Evolutionary conservation across 2,113 vertebrate genomes (phyloP).

Genomic region (Hemichromis elongatus): DNA sequence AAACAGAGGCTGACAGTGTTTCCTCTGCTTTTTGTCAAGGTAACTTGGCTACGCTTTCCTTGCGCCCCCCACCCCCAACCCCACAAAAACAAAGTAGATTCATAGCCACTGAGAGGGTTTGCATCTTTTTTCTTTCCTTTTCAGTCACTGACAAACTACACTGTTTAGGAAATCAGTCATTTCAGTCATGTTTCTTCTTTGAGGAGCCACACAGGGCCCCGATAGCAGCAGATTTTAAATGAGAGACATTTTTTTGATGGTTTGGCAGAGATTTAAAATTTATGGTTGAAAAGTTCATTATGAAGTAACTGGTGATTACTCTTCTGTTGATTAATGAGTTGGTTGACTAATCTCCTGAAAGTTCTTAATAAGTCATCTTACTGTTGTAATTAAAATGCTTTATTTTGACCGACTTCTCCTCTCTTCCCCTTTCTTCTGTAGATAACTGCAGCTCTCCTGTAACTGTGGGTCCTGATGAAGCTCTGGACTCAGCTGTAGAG

Average conservation of each 20-base stretch:
- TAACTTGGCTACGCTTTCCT: background rate
- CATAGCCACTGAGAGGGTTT: background rate
- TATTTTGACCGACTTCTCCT: background rate
- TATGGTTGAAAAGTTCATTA: background rate
- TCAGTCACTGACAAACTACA: background rate
- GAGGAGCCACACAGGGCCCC: background rate
- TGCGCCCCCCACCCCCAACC: background rate
- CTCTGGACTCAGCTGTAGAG: slow-evolving; percentile 53
- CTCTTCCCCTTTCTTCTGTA: background rate
- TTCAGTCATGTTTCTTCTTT: background rate
- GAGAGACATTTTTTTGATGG: background rate
- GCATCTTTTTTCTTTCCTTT: background rate
- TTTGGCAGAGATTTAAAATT: background rate
- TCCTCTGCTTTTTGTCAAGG: background rate
- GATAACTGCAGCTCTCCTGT: slow-evolving; percentile 69
- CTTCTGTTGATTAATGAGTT: background rate
- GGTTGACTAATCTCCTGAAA: background rate
- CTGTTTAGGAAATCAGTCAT: background rate
- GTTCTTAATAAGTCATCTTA: background rate
- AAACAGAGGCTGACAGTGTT: background rate
- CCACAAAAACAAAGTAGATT: background rate
- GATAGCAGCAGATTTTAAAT: background rate
- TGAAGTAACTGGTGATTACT: background rate
- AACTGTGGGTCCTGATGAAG: slow-evolving; percentile 79
- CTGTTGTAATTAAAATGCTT: background rate